Base-by-base conservation (phyloP, 1,140 invertebrate species). In the Bombus terrestris region DNA sequence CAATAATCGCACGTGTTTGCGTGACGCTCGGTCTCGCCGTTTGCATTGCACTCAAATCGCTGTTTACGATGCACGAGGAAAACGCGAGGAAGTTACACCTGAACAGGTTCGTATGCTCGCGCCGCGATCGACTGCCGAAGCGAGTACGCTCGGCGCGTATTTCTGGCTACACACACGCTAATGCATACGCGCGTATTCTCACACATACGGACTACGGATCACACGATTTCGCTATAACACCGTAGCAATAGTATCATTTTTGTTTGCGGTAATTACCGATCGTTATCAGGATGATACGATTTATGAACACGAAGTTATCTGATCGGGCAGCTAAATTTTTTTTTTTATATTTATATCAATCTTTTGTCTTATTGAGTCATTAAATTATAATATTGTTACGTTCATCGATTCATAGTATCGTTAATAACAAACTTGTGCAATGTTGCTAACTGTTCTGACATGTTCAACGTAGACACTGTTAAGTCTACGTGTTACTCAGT, bases 41-140 rank as follows among this genome's bases (percentile, higher is more conserved):
- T 72, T 9, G 75, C 32, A 64, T 79, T 37, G 47, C 75, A 85
- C 73, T 62, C 4, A 13, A 62, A 13, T n/a, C 12, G 28, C 59
- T 0, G 59, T 62, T n/a, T 28, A 1, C 53, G 59, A 22, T 22
- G 39, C 37, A 59, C 57, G 13, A 53, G 41, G 81, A 59, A 81
- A 84, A 80, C 9, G 25, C 25, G 37, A 28, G 57, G 22, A 66
- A 64, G 32, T 80, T 76, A 75, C 83, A 91, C 86, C 84, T 88
- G 84, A 75, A 77, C 83, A 85, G 82, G 72, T 71, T 59, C 86
- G 39, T 66, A 66, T 35, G 82, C 81, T 53, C 89, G 88, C 76
- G 71, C 69, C 41, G 86, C 86, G 86, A 82, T 90, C 76, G 84
- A 91, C 88, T 91, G 88, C 83, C 64, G 69, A 81, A 84, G 47